Conservation (phyloP, 2,113 vertebrate species). For the Campylomormyrus numenius region DNA sequence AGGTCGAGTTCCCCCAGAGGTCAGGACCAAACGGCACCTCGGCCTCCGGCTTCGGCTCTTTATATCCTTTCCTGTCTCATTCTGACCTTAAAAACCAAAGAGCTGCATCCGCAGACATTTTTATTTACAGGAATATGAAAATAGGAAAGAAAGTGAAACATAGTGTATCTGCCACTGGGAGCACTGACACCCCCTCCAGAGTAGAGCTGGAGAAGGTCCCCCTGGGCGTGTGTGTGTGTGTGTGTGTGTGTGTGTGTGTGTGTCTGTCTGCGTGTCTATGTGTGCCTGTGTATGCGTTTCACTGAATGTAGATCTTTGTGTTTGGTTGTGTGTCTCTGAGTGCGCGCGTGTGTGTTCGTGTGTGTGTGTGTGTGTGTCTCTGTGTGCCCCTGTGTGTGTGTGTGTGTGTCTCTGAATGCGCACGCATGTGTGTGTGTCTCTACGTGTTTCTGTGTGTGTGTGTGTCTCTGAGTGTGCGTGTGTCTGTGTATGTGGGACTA, state of each 20-base stretch:
- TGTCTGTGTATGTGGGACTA: background rate
- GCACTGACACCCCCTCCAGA: background rate
- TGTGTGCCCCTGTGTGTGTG: background rate
- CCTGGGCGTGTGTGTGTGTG: background rate
- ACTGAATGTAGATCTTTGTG: too few relatives aligned
- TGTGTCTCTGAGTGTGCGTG: background rate
- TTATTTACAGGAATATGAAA: background rate
- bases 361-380: background rate
- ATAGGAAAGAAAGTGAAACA: background rate
- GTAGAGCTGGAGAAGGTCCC: too few relatives aligned
- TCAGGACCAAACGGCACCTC: background rate
- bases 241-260: background rate
- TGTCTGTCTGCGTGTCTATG: background rate
- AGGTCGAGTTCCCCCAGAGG: slow-evolving; percentile 38
- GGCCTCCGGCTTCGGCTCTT: background rate
- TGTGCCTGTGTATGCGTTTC: background rate
- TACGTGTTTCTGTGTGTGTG: background rate
- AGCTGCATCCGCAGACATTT: background rate
- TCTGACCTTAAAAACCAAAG: background rate
- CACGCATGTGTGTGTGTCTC: too few relatives aligned
- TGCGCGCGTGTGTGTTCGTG: background rate
- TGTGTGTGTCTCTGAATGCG: background rate
- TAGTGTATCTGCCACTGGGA: background rate
- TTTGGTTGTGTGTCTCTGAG: background rate
- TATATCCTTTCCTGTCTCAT: background rate